These are phyloP conservation scores for Drosophila persimilis DNA, from an alignment of 1,140 invertebrate species.

Conservation along the genomic window DNA sequence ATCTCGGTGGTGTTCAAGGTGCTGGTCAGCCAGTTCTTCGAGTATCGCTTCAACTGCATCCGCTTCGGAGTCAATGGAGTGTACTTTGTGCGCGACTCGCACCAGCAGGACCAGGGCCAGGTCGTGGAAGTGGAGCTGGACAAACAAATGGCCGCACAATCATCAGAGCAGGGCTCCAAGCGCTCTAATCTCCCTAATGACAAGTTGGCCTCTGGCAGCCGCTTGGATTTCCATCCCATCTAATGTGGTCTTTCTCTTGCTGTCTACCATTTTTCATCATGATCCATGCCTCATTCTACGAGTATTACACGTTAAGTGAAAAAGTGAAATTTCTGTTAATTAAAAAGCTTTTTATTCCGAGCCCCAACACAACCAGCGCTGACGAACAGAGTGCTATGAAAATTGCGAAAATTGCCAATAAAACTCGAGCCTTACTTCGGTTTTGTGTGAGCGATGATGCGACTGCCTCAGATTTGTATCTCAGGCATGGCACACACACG, in stretches of 20 bases:
- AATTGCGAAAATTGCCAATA: constrained; percentile 75
- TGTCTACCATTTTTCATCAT: constrained; percentile 21
- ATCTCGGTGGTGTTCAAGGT: constrained; percentile 60
- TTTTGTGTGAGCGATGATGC: constrained; percentile 39
- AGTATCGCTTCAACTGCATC: constrained; percentile 63
- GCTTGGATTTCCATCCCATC: constrained; percentile 6
- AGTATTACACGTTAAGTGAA: constrained; percentile 44
- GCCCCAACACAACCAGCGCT: constrained; percentile 13
- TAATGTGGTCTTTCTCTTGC: constrained; percentile 8
- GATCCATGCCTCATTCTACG: constrained; percentile 33
- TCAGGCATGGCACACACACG: constrained; percentile 40
- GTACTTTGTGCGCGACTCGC: constrained; percentile 20
- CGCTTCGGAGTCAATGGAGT: constrained; percentile 48
- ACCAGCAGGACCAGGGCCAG: neutral
- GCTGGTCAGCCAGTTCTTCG: constrained; percentile 45
- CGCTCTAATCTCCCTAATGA: constrained; percentile 21
- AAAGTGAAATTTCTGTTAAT: constrained; percentile 78
- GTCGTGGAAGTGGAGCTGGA: neutral
- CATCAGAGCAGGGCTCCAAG: neutral
- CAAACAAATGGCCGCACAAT: neutral
- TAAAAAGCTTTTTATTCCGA: constrained; percentile 62
- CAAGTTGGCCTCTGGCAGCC: constrained; percentile 20
- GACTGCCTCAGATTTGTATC: constrained; percentile 54
- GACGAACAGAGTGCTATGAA: constrained; percentile 44
- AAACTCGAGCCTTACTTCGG: constrained; percentile 39